Percentiles rank a stretch among this genome's conserved stretches.
Evolutionary conservation across 2,888 invertebrate species (phyloP).

Genomic region (Acheta domesticus): DNA sequence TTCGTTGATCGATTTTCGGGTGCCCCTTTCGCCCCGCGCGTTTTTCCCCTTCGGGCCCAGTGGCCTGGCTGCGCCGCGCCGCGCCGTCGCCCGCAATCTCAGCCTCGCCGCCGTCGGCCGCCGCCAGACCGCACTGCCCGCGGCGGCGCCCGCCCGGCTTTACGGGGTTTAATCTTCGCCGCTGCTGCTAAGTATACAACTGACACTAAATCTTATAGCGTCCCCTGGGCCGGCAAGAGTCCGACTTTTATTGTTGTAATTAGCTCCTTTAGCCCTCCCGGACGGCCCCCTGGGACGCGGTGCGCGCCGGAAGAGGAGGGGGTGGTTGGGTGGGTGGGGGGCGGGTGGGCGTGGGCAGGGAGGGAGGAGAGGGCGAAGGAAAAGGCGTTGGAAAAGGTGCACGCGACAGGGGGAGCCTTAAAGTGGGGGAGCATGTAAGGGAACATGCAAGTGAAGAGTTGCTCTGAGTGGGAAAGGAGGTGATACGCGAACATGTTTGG

Average conservation of each 20-base stretch:
- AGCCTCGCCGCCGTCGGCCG: neutral
- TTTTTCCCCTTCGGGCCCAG: too few relatives aligned
- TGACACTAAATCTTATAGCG: neutral
- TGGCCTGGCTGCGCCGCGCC: too few relatives aligned
- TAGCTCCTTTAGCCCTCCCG: neutral
- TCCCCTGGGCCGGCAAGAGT: neutral
- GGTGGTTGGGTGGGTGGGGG: too few relatives aligned
- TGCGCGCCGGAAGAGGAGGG: neutral
- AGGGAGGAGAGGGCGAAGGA: neutral
- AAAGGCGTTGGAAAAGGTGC: too few relatives aligned
- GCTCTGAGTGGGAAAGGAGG: too few relatives aligned
- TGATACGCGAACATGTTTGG: too few relatives aligned
- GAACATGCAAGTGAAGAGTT: too few relatives aligned
- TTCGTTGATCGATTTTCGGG: too few relatives aligned
- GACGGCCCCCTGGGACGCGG: neutral
- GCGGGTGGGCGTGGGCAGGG: too few relatives aligned
- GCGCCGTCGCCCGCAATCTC: neutral
- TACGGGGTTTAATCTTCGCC: constrained; percentile 3
- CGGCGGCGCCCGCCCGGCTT: neutral
- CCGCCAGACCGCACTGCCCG: neutral
- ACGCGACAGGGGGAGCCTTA: too few relatives aligned
- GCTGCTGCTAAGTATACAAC: constrained; percentile 9
- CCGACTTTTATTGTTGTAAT: constrained; percentile 9
- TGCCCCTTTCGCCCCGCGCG: too few relatives aligned
- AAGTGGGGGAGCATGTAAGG: too few relatives aligned